Base-by-base conservation (phyloP, 1,140 invertebrate genomes). In the Drosophila subobscura region DNA sequence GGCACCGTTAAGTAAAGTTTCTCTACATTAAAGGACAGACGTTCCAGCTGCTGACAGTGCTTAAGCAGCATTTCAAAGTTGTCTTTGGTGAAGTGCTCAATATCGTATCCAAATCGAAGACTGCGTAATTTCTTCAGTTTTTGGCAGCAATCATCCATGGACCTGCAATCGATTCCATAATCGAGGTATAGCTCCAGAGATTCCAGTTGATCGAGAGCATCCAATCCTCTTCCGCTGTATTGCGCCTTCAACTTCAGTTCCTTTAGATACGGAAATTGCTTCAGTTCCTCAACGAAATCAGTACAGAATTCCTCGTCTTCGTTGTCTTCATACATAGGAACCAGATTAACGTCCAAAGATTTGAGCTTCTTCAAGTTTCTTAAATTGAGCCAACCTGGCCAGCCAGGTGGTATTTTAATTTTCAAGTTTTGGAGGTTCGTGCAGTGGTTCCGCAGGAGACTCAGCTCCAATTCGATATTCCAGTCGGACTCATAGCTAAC, bases 401-500 rank as follows among this genome's bases (percentile, higher is more conserved):
- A 22, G 20, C 7, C 64, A 51, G 0, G 25, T 20, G 16, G 16
- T 20, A 20, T 1, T 20, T 20, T n/a, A 40, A 73, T 55, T 33
- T 45, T 27, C 14, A 73, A 42, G 29, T 51, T 33, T 1, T 37
- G 10, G 10, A 73, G 4, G 4, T 25, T 3, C 0, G 14, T 7
- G 6, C 41, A 42, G 16, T 42, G 12, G 0, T 0, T 2, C 2
- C 51, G n/a, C 12, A 73, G 10, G 0, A 64, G n/a, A 51, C 58
- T 56, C 51, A 73, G 22, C 8, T 73, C 16, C 12, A 37, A n/a
- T 0, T 72, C 44, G 1, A 44, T 51, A 2, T 20, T 29, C 0
- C 23, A 20, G 12, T 29, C 4, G 12, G 57, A 41, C 22, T 63
- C 33, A 68, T 73, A 79, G 20, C 60, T 73, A n/a, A 53, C n/a